These are phyloP conservation scores for Glomeris maerens DNA, from an alignment of 1,140 invertebrate species.

Conservation along the genomic window DNA sequence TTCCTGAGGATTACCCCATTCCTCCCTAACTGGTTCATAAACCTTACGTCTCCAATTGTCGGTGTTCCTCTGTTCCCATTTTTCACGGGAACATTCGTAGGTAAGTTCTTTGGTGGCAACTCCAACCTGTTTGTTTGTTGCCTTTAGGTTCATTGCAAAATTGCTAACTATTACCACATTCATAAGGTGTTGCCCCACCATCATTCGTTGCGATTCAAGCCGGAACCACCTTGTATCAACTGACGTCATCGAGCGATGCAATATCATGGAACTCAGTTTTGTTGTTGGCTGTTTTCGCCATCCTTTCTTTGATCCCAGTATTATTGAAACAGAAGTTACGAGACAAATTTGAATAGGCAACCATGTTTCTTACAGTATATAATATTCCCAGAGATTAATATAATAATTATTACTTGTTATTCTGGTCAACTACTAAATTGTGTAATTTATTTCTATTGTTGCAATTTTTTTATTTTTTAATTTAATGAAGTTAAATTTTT, in stretches of 20 bases:
- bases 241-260: constrained; percentile 76
- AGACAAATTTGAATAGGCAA: constrained; percentile 70
- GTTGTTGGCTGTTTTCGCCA: constrained; percentile 56
- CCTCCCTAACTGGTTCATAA: constrained; percentile 99
- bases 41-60: constrained; percentile 89
- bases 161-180: no score
- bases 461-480: no score
- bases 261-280: constrained; percentile 77
- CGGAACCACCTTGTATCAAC: constrained; percentile 82
- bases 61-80: constrained; percentile 87
- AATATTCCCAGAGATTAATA: no score
- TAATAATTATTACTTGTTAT: no score
- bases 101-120: constrained; percentile 31
- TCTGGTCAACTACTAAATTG: no score
- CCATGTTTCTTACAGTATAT: no score
- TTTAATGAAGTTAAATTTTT: no score
- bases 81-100: constrained; percentile 75
- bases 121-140: not conserved
- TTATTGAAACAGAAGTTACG: constrained; percentile 70
- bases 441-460: no score
- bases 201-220: constrained; percentile 96
- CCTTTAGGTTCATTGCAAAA: constrained; percentile 10
- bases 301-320: constrained; percentile 78
- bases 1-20: constrained; percentile 95
- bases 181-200: constrained; percentile 90